Base-by-base conservation (phyloP, 2,888 invertebrate species). In the Cloeon dipterum region DNA sequence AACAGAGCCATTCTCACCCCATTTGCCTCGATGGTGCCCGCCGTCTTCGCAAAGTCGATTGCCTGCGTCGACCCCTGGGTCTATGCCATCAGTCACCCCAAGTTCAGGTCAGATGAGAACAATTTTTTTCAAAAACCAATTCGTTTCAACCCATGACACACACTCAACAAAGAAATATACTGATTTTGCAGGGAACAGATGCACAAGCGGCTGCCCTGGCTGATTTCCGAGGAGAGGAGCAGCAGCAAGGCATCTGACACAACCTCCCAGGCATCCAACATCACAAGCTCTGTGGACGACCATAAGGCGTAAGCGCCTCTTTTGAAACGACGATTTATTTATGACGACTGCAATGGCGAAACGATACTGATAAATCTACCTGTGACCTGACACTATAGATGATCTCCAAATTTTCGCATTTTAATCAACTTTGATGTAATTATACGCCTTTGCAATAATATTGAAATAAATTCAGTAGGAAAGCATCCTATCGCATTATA, bases 21-120 rank as follows among this genome's bases (percentile, higher is more conserved):
- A 1, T 52, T 67, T 26, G 58, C 65, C 2, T 71, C 74, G 1
- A 75, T 75, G 75, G 57, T 75, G 25, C 75, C 75, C 1, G 71
- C 74, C 1, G 62, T 71, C 44, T 65, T 71, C 44, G 67, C 69
- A 46, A 79, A 79, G 51, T 59, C 67, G 11, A 77, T 77, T 1
- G 78, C 78, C 19, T 77, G 78, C 52, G 62, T 78, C 50, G 78
- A 79, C 54, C 79, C 79, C 3, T 74, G 77, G 62, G 68, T 75
- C 3, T 75, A 75, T 46, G 75, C 75, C 16, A 74, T 75, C 41
- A 77, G 74, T 49, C 79, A 79, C 55, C 79, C 78, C 1, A 72
- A 65, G 63, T 75, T 73, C 59, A 68, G 74, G 59, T 68, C 33
- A 43, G 46, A 23, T 23, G 11, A 23, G 8, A n/a, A n/a, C n/a